phyloP scores from a whole-genome alignment of 2,113 vertebrate genomes.

The Pandion haliaetus region DNA sequence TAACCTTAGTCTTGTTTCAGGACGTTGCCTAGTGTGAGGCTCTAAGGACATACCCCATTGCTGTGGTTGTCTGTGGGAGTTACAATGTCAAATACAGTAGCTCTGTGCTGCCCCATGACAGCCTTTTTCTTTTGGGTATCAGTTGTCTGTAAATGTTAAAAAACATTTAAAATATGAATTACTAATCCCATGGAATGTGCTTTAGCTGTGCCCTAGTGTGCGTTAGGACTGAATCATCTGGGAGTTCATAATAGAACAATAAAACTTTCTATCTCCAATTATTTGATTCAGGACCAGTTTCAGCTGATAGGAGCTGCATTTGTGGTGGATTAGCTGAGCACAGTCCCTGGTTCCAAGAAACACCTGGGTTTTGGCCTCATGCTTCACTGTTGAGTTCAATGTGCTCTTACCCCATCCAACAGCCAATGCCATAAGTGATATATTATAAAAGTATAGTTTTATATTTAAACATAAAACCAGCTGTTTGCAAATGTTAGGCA shows the following conservation, averaged over 20 bases:
- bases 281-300: neutral
- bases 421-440: neutral
- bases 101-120: neutral
- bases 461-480: neutral
- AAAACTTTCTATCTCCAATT: neutral
- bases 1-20: neutral
- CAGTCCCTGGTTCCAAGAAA: neutral
- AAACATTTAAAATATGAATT: neutral
- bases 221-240: neutral
- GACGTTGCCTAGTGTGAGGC: neutral
- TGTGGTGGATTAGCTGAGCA: neutral
- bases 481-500: neutral
- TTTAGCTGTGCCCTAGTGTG: neutral
- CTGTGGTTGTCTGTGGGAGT: neutral
- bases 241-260: neutral
- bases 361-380: neutral
- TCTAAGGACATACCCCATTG: neutral
- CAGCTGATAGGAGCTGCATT: neutral
- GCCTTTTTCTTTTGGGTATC: neutral
- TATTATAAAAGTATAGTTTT: neutral
- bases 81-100: neutral
- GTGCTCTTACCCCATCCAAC: neutral
- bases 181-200: neutral
- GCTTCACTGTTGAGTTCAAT: neutral
- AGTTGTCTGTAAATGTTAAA: neutral